Conservation (phyloP, 2,113 vertebrate species). For the Paramormyrops kingsleyae region DNA sequence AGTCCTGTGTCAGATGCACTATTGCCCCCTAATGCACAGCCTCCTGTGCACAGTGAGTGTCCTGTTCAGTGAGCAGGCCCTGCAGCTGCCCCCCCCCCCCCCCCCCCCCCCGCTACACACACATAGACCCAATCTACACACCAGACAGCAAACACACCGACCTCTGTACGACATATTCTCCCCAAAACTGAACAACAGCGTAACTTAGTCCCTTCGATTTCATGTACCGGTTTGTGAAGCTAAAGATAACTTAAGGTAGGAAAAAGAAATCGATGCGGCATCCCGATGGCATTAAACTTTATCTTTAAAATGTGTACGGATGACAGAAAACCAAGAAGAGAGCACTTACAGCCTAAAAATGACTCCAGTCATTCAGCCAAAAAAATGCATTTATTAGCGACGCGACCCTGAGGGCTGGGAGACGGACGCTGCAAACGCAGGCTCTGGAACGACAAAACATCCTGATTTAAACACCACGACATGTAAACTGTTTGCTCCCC, state of each 20-base stretch:
- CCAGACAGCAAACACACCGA: neutral
- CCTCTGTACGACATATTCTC: neutral
- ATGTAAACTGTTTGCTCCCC: neutral
- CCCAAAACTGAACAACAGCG: neutral
- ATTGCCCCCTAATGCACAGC: conserved; percentile 29
- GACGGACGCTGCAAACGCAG: neutral
- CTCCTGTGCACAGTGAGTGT: conserved; percentile 21
- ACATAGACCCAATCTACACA: neutral
- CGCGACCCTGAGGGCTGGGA: neutral
- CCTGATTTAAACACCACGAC: neutral
- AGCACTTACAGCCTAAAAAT: neutral
- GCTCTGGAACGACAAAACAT: neutral
- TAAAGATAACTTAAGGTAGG: neutral
- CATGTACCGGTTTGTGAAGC: neutral
- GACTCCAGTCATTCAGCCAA: neutral
- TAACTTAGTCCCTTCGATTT: neutral
- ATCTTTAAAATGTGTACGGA: neutral
- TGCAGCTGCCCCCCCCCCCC: neutral
- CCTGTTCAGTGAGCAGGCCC: neutral
- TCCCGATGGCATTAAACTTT: neutral
- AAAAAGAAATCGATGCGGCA: neutral
- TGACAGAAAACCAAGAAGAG: neutral
- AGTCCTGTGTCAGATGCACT: conserved; percentile 32
- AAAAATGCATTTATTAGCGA: neutral
- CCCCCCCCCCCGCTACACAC: neutral